phyloP scores from a whole-genome alignment of 64 coral and sea anemone species.

The Anthopleura sola region DNA sequence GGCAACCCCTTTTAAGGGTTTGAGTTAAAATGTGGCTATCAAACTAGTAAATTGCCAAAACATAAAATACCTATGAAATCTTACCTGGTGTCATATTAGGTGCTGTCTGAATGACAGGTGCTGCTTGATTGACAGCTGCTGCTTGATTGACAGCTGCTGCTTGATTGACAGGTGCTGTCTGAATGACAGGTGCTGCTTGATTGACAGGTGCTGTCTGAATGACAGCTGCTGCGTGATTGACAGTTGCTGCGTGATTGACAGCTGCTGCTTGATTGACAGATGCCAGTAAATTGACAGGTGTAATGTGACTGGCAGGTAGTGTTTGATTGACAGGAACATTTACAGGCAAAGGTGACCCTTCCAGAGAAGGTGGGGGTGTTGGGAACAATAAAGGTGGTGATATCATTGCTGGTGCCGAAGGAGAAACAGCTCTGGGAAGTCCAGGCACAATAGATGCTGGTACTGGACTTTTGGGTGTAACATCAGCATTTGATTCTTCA shows the following conservation, averaged over 20 bases:
- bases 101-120: background rate
- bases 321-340: background rate
- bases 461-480: slow-evolving; percentile 10
- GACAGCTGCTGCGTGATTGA: no score
- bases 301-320: background rate
- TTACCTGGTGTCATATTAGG: background rate
- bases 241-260: background rate
- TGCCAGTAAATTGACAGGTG: no score
- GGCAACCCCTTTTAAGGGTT: no score
- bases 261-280: background rate
- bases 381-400: slow-evolving; percentile 58
- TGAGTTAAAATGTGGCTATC: no score
- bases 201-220: background rate
- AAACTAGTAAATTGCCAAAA: no score
- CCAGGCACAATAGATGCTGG: background rate
- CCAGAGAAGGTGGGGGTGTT: slow-evolving; percentile 73
- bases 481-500: background rate
- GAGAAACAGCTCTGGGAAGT: background rate
- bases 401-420: background rate
- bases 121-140: background rate
- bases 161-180: background rate
- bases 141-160: background rate
- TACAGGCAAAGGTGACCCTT: slow-evolving; percentile 42
- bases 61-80: background rate
- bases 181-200: background rate